Base-by-base conservation (phyloP, 2,888 invertebrate genomes). In the Tenthredo livida region DNA sequence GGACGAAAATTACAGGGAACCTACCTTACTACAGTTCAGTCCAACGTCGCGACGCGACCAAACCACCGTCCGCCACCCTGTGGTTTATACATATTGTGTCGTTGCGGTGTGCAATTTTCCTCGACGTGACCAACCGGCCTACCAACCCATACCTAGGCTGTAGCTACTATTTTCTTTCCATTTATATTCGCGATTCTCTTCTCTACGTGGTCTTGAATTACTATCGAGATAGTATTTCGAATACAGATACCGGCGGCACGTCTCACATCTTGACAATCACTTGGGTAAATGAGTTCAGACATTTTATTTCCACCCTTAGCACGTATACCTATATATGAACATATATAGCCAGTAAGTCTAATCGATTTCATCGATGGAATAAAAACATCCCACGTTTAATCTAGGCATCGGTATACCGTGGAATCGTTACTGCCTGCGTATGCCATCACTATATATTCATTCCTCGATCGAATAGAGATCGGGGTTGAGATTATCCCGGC, bases 101-200 rank as follows among this genome's bases (percentile, higher is more conserved):
- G 67, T 75, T 85, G 86, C 86, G 86, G 85, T 88, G 88, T 89
- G 89, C 89, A 90, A 91, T 90, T 89, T 91, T 90, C 88, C 86
- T 87, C 89, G 89, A 91, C 90, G 90, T 90, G 90, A 91, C 89
- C 85, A 87, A 86, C 84, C 67, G 72, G 80, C 73, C 83, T 86
- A 83, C 84, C 73, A 43, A 7, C 29, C 82, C 40, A 37, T 7
- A 12, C 5, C n/a, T 37, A 37, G 43, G n/a, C 15, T 40, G 40
- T 43, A n/a, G n/a, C 72, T 43, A 43, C 72, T 73, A 73, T 73
- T 73, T 43, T 73, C 72, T 12, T 73, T 73, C 25, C 50, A 50
- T 50, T 50, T 77, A 50, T 77, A 50, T 50, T 47, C 75, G 50
- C 75, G n/a, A 50, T 50, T 21, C n/a, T 17, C 10, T n/a, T 37